Conservation (phyloP, 2,888 invertebrate species). For the Choreutis nemorana region DNA sequence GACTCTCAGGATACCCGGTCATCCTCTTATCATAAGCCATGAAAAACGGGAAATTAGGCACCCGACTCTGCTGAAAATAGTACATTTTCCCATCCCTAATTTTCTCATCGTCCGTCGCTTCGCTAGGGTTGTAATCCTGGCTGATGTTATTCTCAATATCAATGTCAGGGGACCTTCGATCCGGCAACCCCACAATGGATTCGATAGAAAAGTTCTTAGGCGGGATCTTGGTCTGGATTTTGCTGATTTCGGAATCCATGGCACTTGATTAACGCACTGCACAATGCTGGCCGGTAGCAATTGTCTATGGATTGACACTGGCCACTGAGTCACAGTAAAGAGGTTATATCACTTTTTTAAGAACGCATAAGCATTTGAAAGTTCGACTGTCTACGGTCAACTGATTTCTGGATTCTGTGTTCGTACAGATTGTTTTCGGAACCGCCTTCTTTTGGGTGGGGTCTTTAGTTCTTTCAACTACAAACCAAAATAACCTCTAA, state of each 20-base stretch:
- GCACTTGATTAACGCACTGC: constrained; percentile 10
- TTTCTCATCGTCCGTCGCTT: constrained; percentile 46
- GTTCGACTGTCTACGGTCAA: too few relatives aligned
- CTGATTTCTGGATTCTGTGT: too few relatives aligned
- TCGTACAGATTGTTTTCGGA: too few relatives aligned
- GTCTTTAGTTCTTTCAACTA: too few relatives aligned
- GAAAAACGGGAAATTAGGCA: constrained; percentile 56
- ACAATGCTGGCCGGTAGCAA: background rate
- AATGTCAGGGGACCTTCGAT: constrained; percentile 48
- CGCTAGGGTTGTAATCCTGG: constrained; percentile 34
- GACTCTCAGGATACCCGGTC: constrained; percentile 26
- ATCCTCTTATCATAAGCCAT: constrained; percentile 54
- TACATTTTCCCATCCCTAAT: constrained; percentile 46
- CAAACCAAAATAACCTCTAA: too few relatives aligned
- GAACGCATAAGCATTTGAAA: too few relatives aligned
- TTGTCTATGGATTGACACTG: too few relatives aligned
- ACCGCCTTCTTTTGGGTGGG: too few relatives aligned
- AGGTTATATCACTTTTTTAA: too few relatives aligned
- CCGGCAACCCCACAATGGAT: constrained; percentile 61
- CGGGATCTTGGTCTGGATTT: constrained; percentile 52
- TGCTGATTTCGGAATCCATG: constrained; percentile 55
- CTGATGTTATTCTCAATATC: constrained; percentile 53
- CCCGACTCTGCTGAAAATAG: constrained; percentile 50
- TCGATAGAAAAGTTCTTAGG: constrained; percentile 72
- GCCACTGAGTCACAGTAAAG: too few relatives aligned